Base-by-base conservation (phyloP, 2,888 invertebrate species). In the Parochlus steinenii region DNA sequence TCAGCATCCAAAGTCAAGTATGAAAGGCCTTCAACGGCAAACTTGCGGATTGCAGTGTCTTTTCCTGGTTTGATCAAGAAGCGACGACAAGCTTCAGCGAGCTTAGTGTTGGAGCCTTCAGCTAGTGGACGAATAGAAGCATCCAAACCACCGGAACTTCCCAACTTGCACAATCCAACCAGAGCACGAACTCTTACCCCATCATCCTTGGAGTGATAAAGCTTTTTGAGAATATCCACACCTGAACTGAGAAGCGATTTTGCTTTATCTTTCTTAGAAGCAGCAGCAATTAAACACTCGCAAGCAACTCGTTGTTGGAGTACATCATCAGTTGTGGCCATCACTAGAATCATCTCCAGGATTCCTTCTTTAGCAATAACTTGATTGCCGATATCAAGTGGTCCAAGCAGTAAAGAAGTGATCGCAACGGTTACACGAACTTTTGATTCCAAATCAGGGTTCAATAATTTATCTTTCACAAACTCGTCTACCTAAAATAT, bases 1-100 rank as follows among this genome's bases (percentile, higher is more conserved):
- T 98, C 97, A 7, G 93, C 98, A 63, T 99, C 97, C 38, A 98
- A 65, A 1, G 95, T 92, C 5, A 98, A 64, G 53, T 95, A 98
- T 0, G 95, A 92, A 5, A 98, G 65, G 2, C 95, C 95, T 63
- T 97, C 95, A 6, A 89, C 85, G 1, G 95, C 92, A 93, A 95
- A 97, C 49, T 86, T 81, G 31, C 87, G 69, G 53, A 92, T 75
- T 50, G 92, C 90, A 43, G 73, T 71, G 50, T 93, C 82, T 52
- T 87, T 86, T 6, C 74, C 68, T 1, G 87, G 81, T 56, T 89
- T 89, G 1, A 87, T 68, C 31, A 95, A 60, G 54, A 93, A 93
- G 44, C 81, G 75, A 44, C 87, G 70, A 55, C 98, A 98, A 1
- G 93, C 90, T 55, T 89, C 85, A 2, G 95, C 89, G 42, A 98